phyloP scores from a whole-genome alignment of 2,113 vertebrate genomes.

The Vombatus ursinus region DNA sequence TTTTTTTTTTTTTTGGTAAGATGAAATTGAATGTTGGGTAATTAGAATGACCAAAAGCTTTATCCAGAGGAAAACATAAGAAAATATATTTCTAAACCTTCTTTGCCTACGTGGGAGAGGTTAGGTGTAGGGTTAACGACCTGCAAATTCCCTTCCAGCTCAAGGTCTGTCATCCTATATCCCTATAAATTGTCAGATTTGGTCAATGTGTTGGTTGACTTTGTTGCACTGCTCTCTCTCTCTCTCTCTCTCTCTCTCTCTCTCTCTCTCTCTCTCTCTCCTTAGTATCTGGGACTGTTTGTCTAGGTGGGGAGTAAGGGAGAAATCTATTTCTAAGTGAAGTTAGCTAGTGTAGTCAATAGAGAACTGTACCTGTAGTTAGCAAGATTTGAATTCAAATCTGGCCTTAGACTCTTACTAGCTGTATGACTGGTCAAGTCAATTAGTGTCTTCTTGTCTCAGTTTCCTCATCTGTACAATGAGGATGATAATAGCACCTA shows the following conservation, averaged over 20 bases:
- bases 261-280: background rate
- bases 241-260: background rate
- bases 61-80: background rate
- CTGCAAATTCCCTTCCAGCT: background rate
- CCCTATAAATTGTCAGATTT: background rate
- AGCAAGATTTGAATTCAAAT: background rate
- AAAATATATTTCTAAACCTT: background rate
- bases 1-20: background rate
- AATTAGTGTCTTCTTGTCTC: background rate
- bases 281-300: background rate
- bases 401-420: background rate
- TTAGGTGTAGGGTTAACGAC: background rate
- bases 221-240: background rate
- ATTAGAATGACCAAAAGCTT: background rate
- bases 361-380: background rate
- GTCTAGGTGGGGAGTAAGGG: background rate
- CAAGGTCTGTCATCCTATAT: background rate
- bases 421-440: background rate
- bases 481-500: background rate
- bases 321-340: background rate
- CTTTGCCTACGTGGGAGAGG: background rate
- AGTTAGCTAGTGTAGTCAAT: background rate
- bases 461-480: conserved; percentile 23
- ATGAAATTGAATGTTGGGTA: background rate
- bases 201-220: background rate